Conservation (phyloP, 2,797 vertebrate species). For the Sylvilagus floridanus region DNA sequence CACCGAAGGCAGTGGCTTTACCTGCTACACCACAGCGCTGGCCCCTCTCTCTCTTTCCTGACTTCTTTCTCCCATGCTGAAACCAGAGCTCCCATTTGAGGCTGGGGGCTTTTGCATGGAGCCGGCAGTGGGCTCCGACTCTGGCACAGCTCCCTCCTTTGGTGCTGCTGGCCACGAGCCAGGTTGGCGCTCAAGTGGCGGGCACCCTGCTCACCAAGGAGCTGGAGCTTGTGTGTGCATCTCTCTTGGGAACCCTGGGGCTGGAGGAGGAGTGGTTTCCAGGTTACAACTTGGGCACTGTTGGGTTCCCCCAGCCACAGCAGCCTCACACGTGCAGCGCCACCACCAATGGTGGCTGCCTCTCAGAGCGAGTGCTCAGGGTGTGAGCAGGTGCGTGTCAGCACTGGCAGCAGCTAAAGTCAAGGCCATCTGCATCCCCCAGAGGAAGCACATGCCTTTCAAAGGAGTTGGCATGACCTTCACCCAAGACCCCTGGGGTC, state of each 20-base stretch:
- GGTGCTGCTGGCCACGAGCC: neutral
- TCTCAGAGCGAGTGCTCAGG: accelerated
- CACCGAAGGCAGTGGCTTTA: too few species aligned
- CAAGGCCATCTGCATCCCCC: neutral
- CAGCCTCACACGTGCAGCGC: neutral
- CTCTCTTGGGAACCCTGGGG: neutral
- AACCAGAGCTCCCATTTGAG: neutral
- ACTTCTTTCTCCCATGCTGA: neutral
- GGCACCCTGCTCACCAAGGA: neutral
- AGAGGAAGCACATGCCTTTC: neutral
- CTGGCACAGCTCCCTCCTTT: neutral
- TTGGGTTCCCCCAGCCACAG: neutral
- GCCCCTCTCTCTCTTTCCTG: too few species aligned
- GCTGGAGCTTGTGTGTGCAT: neutral
- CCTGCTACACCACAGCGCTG: too few species aligned
- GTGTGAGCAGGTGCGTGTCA: neutral
- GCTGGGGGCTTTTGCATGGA: neutral
- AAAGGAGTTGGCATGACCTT: neutral
- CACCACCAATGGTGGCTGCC: neutral
- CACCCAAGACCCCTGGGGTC: neutral
- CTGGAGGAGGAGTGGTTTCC: neutral
- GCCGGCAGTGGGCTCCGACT: neutral
- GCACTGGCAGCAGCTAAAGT: neutral
- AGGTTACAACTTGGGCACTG: neutral
- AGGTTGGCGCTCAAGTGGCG: accelerated